phyloP scores from a whole-genome alignment of 2,888 invertebrate genomes.

The Limulus polyphemus region DNA sequence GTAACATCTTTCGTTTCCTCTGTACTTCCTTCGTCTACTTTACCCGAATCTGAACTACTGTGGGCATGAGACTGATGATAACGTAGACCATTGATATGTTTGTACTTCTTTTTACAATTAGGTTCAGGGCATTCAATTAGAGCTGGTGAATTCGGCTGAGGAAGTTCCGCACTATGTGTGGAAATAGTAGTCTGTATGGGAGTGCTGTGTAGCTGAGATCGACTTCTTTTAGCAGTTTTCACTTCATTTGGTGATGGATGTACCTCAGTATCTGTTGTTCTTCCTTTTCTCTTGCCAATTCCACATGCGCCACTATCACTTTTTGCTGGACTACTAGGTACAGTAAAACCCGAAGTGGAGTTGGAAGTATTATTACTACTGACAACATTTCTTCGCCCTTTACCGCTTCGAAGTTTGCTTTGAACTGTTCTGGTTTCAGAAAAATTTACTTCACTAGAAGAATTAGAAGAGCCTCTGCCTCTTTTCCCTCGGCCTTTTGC shows the following conservation, averaged over 20 bases:
- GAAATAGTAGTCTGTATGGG: conserved; percentile 27
- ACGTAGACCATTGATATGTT: conserved; percentile 88
- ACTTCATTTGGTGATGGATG: conserved; percentile 16
- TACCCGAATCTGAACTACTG: conserved; percentile 47
- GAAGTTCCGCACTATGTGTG: conserved; percentile 11
- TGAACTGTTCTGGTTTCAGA: conserved; percentile 70
- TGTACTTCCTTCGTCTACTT: conserved; percentile 43
- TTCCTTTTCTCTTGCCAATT: conserved; percentile 36
- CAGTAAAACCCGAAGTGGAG: conserved; percentile 34
- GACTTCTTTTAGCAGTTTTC: conserved; percentile 20
- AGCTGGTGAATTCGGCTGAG: conserved; percentile 45
- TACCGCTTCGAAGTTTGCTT: conserved; percentile 73
- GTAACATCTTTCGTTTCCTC: conserved; percentile 32
- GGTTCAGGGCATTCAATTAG: conserved; percentile 89
- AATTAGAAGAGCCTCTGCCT: conserved; percentile 56
- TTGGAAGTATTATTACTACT: conserved; percentile 33
- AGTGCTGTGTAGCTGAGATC: conserved; percentile 8
- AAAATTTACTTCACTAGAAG: conserved; percentile 66
- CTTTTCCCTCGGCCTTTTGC: conserved; percentile 82
- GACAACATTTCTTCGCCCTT: conserved; percentile 52
- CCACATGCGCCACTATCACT: conserved; percentile 9
- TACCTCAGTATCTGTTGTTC: conserved; percentile 36
- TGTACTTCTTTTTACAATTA: conserved; percentile 94
- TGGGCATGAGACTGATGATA: conserved; percentile 95
- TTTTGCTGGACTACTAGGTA: conserved; percentile 44